Evolutionary conservation across 2,797 vertebrate species (phyloP).

Genomic region (Argyrosomus regius): DNA sequence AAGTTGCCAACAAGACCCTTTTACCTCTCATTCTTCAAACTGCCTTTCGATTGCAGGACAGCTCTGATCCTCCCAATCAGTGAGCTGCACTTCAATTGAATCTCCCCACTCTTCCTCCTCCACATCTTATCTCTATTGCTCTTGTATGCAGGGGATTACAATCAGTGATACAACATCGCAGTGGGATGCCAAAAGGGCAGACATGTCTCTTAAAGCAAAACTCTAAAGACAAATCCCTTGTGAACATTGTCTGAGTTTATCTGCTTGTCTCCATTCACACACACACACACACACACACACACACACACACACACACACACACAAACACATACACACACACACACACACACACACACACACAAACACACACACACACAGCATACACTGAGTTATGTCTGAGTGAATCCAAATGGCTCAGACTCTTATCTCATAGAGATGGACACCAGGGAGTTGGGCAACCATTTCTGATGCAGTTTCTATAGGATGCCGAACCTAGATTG

Average conservation of each 20-base stretch:
- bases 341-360: slow-evolving; percentile 15
- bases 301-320: slow-evolving; percentile 13
- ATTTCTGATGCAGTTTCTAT: slow-evolving; percentile 1
- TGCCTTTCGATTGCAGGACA: slow-evolving; percentile 23
- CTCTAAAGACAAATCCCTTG: slow-evolving; percentile 44
- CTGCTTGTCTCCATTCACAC: slow-evolving; percentile 19
- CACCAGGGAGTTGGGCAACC: slow-evolving; percentile 13
- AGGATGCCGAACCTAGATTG: not conserved
- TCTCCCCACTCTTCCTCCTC: not conserved
- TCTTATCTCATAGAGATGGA: slow-evolving; percentile 20
- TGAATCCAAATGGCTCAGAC: slow-evolving; percentile 38
- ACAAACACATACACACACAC: not conserved
- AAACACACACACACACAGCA: not conserved
- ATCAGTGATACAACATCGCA: slow-evolving; percentile 51
- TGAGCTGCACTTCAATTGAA: slow-evolving; percentile 27
- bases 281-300: not conserved
- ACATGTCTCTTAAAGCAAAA: slow-evolving; percentile 41
- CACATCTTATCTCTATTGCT: slow-evolving; percentile 29
- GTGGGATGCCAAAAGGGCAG: slow-evolving; percentile 33
- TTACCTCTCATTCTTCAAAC: slow-evolving; percentile 21
- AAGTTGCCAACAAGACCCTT: slow-evolving; percentile 3
- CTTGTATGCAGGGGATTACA: slow-evolving; percentile 49
- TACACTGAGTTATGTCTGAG: slow-evolving; percentile 24
- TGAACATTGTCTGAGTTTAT: slow-evolving; percentile 24
- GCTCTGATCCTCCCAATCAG: slow-evolving; percentile 45